Percentiles rank a stretch among this genome's conserved stretches.
These are phyloP conservation scores for Eremophila alpestris DNA, from an alignment of 2,797 vertebrate genomes.

Conservation along the genomic window DNA sequence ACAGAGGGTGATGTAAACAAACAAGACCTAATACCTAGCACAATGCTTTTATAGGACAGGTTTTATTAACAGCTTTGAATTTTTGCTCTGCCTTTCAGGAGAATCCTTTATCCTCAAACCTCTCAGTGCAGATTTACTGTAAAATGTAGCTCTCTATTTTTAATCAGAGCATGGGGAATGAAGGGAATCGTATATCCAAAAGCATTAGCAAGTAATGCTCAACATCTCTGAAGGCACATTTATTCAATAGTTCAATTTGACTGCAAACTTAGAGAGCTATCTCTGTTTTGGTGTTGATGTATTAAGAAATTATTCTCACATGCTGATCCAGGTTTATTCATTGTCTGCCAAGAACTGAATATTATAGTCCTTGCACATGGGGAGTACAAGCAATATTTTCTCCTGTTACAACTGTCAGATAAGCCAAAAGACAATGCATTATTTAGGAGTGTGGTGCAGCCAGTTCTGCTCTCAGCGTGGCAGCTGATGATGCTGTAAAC, in stretches of 20 bases:
- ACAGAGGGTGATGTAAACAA: constrained; percentile 16
- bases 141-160: constrained; percentile 17
- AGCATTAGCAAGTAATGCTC: constrained; percentile 25
- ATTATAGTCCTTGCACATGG: background rate
- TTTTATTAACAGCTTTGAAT: constrained; percentile 45
- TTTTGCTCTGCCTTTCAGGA: constrained; percentile 25
- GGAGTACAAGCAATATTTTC: background rate
- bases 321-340: background rate
- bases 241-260: constrained; percentile 9
- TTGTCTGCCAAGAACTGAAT: background rate
- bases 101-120: constrained; percentile 22
- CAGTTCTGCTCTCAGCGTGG: background rate
- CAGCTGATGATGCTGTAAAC: background rate
- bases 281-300: constrained; percentile 1
- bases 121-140: constrained; percentile 26
- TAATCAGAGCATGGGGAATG: constrained; percentile 5
- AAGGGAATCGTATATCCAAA: background rate
- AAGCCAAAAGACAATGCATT: background rate
- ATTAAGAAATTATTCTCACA: background rate
- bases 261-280: background rate
- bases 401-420: background rate
- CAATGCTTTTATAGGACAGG: background rate
- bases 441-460: background rate
- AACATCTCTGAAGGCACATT: background rate
- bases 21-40: background rate